Conservation (phyloP, 2,888 invertebrate genomes). For the Thecophora atra region DNA sequence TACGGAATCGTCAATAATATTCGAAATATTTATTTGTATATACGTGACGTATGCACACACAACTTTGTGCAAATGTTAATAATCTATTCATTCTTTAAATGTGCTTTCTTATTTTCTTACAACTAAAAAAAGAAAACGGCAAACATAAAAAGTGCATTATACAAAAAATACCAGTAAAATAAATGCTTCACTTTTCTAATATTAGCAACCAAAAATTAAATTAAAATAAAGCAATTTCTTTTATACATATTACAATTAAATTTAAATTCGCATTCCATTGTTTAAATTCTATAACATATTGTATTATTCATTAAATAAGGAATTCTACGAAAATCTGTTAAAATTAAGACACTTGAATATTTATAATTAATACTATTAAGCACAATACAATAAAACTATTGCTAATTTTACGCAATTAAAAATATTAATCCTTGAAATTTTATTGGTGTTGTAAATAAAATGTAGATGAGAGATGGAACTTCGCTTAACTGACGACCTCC, state of each 20-base stretch:
- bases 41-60: not conserved
- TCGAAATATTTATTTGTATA: not conserved
- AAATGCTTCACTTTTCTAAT: too few species aligned
- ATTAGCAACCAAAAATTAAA: slow-evolving; percentile 3
- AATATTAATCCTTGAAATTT: slow-evolving; percentile 11
- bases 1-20: slow-evolving; percentile 24
- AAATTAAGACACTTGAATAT: not conserved
- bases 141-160: slow-evolving; percentile 20
- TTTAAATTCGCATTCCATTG: not conserved
- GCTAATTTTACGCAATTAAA: slow-evolving; percentile 49
- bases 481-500: too few species aligned
- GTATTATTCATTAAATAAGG: not conserved
- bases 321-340: slow-evolving; percentile 6
- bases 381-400: slow-evolving; percentile 42
- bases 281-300: too few species aligned
- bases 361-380: slow-evolving; percentile 28
- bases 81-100: too few species aligned
- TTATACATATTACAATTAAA: not conserved
- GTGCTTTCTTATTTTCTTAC: not conserved
- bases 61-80: not conserved
- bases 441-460: not conserved
- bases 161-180: not conserved
- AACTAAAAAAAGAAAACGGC: not conserved
- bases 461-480: too few species aligned
- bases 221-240: not conserved